These are phyloP conservation scores for Hymenopus coronatus DNA, from an alignment of 2,888 invertebrate genomes.

Conservation along the genomic window DNA sequence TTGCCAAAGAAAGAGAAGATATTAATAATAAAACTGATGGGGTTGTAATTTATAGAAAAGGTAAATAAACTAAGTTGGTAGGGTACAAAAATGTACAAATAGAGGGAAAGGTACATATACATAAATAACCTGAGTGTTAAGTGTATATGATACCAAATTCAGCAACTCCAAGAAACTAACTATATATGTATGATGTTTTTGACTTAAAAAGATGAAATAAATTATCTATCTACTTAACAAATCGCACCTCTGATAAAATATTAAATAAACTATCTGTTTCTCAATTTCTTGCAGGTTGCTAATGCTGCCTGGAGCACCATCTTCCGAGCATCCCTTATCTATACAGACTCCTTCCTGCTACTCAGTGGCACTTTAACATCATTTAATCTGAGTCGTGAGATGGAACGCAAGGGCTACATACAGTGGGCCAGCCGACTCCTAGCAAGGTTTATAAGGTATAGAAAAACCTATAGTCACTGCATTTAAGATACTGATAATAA, in stretches of 20 bases:
- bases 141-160: too few relatives aligned
- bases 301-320: slow-evolving; percentile 59
- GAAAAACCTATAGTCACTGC: neutral
- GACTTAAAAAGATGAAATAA: neutral
- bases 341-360: slow-evolving; percentile 65
- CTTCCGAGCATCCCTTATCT: slow-evolving; percentile 62
- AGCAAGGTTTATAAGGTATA: slow-evolving; percentile 61
- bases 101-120: too few relatives aligned
- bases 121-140: too few relatives aligned
- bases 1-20: too few relatives aligned
- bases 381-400: slow-evolving; percentile 57
- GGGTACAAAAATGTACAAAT: too few relatives aligned
- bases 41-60: too few relatives aligned
- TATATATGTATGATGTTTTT: too few relatives aligned
- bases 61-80: too few relatives aligned
- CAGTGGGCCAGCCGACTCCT: slow-evolving; percentile 57
- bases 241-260: too few relatives aligned
- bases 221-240: neutral
- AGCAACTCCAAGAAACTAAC: too few relatives aligned
- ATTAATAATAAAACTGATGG: too few relatives aligned
- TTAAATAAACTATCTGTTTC: neutral
- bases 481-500: neutral
- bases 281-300: slow-evolving; percentile 47
- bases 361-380: slow-evolving; percentile 65
- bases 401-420: slow-evolving; percentile 53